Base-by-base conservation (phyloP, 2,888 invertebrate species). In the Cecidostiba fungosa region DNA sequence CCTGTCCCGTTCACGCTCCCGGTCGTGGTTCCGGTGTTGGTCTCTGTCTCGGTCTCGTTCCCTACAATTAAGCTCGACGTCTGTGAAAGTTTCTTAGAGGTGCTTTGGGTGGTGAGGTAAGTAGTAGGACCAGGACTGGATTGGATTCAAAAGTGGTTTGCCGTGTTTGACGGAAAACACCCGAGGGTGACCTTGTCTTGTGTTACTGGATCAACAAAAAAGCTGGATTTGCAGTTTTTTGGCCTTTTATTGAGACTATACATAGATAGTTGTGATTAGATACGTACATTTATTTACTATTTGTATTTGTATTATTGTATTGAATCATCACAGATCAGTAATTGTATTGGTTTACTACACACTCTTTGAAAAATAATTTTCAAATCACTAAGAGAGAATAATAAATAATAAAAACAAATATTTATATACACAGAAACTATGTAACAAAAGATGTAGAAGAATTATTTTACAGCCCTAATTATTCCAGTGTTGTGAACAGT, bases 31-130 rank as follows among this genome's bases (percentile, higher is more conserved):
- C 91, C 92, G 50, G 19, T 74, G 80, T 47, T 43, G 43, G 43
- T 90, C 89, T 77, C 86, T 87, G 10, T 70, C 74, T 47, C 87
- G 90, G 73, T 89, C 88, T 77, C 88, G 90, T 73, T 92, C 92
- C 92, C 92, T 92, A 91, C 88, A 92, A 92, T 89, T 89, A 88
- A 82, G 89, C 90, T 89, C 84, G 47, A 76, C 81, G 86, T 59
- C 54, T 59, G 19, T 59, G 19, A 59, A 59, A 59, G 54, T 59
- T 59, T 59, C 54, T 39, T n/a, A 23, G 54, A 6, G 54, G 8
- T n/a, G 19, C n/a, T 8, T 59, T 59, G 54, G 54, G 0, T 59
- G n/a, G n/a, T 59, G 6, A 8, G n/a, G n/a, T 8, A 8, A n/a
- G 19, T 8, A 6, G n/a, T 8, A n/a, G 54, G 23, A 59, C 8